phyloP scores from a whole-genome alignment of 2,113 vertebrate species.

The Nipponia nippon region DNA sequence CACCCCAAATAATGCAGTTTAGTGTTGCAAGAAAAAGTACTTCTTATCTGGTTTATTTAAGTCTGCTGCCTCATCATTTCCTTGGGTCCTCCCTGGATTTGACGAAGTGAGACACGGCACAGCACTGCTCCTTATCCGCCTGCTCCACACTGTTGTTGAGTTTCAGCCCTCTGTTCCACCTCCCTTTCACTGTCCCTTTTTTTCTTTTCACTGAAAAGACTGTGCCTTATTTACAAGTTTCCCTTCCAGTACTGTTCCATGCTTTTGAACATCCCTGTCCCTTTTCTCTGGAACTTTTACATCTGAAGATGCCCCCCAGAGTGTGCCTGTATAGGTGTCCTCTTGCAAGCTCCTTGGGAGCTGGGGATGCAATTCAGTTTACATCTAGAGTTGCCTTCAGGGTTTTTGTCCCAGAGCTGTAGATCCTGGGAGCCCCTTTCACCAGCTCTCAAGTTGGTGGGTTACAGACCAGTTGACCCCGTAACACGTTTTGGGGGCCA shows the following conservation, averaged over 20 bases:
- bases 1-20: not conserved
- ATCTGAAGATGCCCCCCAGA: not conserved
- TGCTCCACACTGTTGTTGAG: not conserved
- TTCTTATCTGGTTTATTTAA: not conserved
- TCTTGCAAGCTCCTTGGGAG: not conserved
- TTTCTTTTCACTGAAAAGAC: not conserved
- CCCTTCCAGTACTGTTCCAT: not conserved
- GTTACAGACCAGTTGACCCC: not conserved
- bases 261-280: not conserved
- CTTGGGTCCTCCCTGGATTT: not conserved
- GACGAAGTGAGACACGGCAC: not conserved
- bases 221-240: not conserved
- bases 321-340: not conserved
- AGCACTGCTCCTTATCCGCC: not conserved
- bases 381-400: not conserved
- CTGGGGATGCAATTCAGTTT: not conserved
- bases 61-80: not conserved
- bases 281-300: not conserved
- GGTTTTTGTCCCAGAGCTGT: not conserved
- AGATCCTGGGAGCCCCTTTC: not conserved
- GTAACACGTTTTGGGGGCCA: accelerated
- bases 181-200: not conserved
- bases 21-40: not conserved
- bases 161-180: not conserved
- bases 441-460: too few relatives aligned